These are phyloP conservation scores for Melolontha melolontha DNA, from an alignment of 2,888 invertebrate genomes.

Conservation along the genomic window DNA sequence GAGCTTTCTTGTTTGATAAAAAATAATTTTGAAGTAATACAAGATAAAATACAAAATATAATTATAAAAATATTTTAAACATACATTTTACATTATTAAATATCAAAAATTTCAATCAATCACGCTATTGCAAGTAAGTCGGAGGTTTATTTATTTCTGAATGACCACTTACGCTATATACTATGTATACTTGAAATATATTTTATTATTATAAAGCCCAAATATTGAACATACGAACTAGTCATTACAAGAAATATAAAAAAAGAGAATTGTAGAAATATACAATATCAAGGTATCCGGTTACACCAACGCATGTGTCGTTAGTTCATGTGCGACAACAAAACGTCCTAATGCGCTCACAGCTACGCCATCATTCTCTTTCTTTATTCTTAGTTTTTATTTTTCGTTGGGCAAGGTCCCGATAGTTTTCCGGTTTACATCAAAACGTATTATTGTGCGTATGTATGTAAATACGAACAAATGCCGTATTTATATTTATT, in stretches of 20 bases:
- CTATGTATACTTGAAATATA: too few relatives aligned
- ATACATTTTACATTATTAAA: too few relatives aligned
- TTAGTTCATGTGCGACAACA: constrained; percentile 13
- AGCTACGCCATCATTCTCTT: background rate
- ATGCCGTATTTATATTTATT: constrained; percentile 22
- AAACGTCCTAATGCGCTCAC: background rate
- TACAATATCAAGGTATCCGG: constrained; percentile 30
- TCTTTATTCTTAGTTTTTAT: background rate
- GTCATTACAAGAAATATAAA: constrained; percentile 2
- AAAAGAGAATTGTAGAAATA: constrained; percentile 20
- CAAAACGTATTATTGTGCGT: background rate
- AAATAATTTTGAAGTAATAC: too few relatives aligned
- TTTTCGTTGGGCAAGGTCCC: background rate
- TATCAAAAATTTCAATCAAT: too few relatives aligned
- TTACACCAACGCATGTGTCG: constrained; percentile 20
- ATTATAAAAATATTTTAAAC: too few relatives aligned
- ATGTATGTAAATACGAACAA: too few relatives aligned
- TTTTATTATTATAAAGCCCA: too few relatives aligned
- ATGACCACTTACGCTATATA: too few relatives aligned
- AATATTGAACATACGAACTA: constrained; percentile 4
- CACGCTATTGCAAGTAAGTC: too few relatives aligned
- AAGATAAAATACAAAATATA: too few relatives aligned
- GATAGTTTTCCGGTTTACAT: background rate
- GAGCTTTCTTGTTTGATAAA: too few relatives aligned
- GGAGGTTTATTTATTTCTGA: too few relatives aligned